Percentiles rank a stretch among this genome's conserved stretches.
These are phyloP conservation scores for Daktulosphaira vitifoliae DNA, from an alignment of 1,140 invertebrate genomes.

Conservation along the genomic window DNA sequence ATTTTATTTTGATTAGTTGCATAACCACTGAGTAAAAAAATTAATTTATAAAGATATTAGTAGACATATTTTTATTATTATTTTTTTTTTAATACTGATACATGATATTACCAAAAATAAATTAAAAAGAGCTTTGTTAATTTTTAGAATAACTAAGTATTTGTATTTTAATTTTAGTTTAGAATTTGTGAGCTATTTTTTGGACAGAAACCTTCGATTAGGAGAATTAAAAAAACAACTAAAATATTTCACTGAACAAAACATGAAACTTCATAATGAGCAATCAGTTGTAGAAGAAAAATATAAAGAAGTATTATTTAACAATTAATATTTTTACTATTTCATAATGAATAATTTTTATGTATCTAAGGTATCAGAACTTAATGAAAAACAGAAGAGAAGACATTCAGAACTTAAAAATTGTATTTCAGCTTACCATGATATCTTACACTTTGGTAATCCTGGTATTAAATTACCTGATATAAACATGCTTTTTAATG, in stretches of 20 bases:
- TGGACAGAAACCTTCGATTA: conserved; percentile 71
- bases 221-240: conserved; percentile 65
- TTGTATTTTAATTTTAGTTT: conserved; percentile 54
- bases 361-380: conserved; percentile 48
- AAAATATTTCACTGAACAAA: conserved; percentile 64
- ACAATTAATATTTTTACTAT: conserved; percentile 32
- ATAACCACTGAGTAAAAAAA: not conserved
- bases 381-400: conserved; percentile 47
- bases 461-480: conserved; percentile 46
- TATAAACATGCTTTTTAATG: not conserved
- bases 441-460: conserved; percentile 49
- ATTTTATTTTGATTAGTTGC: not conserved
- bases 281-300: conserved; percentile 62
- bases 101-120: no score
- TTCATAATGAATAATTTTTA: not conserved
- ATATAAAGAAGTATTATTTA: conserved; percentile 71
- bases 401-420: conserved; percentile 46
- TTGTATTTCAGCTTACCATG: conserved; percentile 51
- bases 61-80: no score
- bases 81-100: not conserved
- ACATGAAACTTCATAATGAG: conserved; percentile 59
- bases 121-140: not conserved
- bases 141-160: no score
- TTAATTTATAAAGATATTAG: not conserved
- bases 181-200: conserved; percentile 89